phyloP scores from a whole-genome alignment of 2,797 vertebrate species.

The Thamnophis elegans region DNA sequence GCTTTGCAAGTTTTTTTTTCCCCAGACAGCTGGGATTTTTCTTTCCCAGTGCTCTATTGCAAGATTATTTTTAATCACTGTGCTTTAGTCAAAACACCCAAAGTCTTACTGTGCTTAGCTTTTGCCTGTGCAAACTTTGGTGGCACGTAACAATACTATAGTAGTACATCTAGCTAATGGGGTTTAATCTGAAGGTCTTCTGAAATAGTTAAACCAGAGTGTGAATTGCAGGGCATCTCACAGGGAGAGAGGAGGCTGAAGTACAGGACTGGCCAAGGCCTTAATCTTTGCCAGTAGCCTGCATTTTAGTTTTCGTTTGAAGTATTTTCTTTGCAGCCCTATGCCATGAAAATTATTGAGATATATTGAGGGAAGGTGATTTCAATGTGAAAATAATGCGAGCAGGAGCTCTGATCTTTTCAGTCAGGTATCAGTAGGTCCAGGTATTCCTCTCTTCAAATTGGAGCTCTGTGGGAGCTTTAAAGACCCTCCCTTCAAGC shows the following conservation, averaged over 20 bases:
- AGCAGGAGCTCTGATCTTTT: not conserved
- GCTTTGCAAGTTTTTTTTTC: not conserved
- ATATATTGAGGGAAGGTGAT: not conserved
- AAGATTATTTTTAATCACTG: not conserved
- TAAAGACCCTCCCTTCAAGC: not conserved
- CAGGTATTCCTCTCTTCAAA: not conserved
- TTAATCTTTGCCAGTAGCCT: not conserved
- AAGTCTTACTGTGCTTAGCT: not conserved
- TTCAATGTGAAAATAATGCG: not conserved
- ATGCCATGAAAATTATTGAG: not conserved
- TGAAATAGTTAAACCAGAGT: not conserved
- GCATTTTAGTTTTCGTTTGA: not conserved
- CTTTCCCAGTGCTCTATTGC: not conserved
- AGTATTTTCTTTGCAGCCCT: not conserved
- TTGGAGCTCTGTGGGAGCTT: not conserved
- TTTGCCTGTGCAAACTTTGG: not conserved
- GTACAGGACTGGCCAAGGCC: not conserved
- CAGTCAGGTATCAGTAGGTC: not conserved
- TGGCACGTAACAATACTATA: not conserved
- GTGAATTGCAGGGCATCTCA: not conserved
- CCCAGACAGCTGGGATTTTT: not conserved
- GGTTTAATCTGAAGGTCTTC: not conserved
- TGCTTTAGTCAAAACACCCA: not conserved
- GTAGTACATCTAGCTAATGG: not conserved
- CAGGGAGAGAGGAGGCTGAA: not conserved